Evolutionary conservation across 2,113 vertebrate genomes (phyloP).

Genomic region (Menura novaehollandiae): DNA sequence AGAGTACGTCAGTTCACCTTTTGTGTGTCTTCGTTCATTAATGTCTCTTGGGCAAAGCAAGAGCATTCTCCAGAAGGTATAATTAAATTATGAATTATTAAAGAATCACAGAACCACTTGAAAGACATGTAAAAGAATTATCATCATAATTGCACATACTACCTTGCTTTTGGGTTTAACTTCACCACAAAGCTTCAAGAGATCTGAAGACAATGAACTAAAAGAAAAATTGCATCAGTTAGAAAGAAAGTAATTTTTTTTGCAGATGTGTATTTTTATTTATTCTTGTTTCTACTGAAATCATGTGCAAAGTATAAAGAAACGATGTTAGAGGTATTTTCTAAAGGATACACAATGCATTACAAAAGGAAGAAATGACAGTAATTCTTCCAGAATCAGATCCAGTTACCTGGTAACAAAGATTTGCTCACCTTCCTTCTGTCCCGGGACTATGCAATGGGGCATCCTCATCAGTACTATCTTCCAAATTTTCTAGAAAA

Average conservation of each 20-base stretch:
- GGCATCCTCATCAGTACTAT: slow-evolving; percentile 92
- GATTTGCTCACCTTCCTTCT: slow-evolving; percentile 84
- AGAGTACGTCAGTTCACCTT: neutral
- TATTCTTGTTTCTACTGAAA: neutral
- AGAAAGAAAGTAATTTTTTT: neutral
- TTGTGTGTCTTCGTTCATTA: neutral
- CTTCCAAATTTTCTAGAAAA: slow-evolving; percentile 86
- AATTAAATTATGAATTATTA: neutral
- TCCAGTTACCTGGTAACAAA: neutral
- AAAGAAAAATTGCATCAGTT: slow-evolving; percentile 43
- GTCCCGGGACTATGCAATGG: slow-evolving; percentile 84
- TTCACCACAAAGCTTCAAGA: slow-evolving; percentile 94
- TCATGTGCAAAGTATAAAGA: neutral
- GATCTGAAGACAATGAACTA: slow-evolving; percentile 88
- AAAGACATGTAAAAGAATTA: neutral
- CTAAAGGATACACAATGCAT: neutral
- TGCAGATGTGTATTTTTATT: neutral
- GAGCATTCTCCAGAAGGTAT: neutral
- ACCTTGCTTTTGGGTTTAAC: slow-evolving; percentile 92
- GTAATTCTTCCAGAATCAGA: neutral
- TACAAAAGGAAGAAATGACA: neutral
- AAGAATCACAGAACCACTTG: neutral
- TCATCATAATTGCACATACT: neutral
- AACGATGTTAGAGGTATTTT: neutral
- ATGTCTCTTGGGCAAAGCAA: neutral